Evolutionary conservation across 2,113 vertebrate genomes (phyloP).

Genomic region (Pampusana beccarii): DNA sequence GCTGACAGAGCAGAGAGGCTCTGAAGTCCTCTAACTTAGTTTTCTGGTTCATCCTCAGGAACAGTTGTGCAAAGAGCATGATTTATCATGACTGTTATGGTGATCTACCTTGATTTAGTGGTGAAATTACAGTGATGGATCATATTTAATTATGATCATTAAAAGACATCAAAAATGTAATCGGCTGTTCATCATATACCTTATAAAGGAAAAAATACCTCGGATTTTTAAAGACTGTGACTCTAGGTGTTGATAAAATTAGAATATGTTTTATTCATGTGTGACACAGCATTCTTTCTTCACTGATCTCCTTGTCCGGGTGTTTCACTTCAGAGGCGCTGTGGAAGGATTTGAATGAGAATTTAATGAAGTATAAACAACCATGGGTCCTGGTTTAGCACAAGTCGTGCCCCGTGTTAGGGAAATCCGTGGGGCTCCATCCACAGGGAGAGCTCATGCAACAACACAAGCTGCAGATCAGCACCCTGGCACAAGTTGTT

Average conservation of each 20-base stretch:
- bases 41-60: conserved; percentile 13
- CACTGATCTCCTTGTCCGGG: neutral
- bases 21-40: conserved; percentile 36
- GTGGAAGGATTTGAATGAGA: neutral
- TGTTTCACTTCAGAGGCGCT: neutral
- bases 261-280: conserved; percentile 61
- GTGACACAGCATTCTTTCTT: conserved; percentile 40
- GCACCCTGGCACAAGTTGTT: conserved; percentile 11
- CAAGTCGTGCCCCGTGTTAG: fast-evolving
- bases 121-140: conserved; percentile 73
- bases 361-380: conserved; percentile 11
- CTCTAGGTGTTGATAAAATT: conserved; percentile 65
- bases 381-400: neutral
- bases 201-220: conserved; percentile 52
- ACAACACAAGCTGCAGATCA: neutral
- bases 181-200: conserved; percentile 69
- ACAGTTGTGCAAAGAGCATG: conserved; percentile 39
- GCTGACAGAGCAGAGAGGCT: neutral
- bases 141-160: conserved; percentile 75
- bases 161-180: conserved; percentile 73
- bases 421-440: neutral
- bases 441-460: neutral
- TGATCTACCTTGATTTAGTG: conserved; percentile 73
- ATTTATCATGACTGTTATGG: conserved; percentile 60
- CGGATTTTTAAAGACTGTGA: conserved; percentile 30